Base-by-base conservation (phyloP, 2,113 vertebrate species). In the Amphilophus citrinellus region DNA sequence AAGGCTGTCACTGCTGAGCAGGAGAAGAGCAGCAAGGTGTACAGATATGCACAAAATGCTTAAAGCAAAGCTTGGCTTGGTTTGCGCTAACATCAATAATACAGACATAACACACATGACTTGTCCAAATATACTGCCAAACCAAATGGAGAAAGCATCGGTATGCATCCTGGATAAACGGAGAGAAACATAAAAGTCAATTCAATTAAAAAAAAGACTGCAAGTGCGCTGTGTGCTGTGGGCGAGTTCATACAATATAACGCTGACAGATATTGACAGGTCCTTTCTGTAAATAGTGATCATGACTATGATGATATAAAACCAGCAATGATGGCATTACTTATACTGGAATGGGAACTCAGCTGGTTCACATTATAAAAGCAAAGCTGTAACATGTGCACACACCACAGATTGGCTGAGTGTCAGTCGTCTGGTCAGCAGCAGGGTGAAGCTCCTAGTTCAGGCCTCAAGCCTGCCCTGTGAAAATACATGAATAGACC, bases 181-280 rank as follows among this genome's bases (percentile, higher is more conserved):
- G 24, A 53, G 27, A 73, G 27, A 73, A 73, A 56, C 66, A 56
- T 73, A 20, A 20, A 73, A 73, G 24, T 73, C 17, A 8, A 17
- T 53, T 32, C 53, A 20, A 53, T 73, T 32, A 73, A 53, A 73
- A 53, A 71, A 27, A 53, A 53, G 44, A 53, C 24, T 1, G 44
- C 17, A 73, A 47, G 3, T 60, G 1, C 9, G 22, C 61, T 58
- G 80, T 53, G 39, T 59, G 63, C 76, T 77, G 62, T 61, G 59
- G 32, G 35, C 5, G 3, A 10, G 18, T 68, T 62, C 75, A 56
- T 44, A 42, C 57, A 61, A 39, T 71, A 13, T 79, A 61, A 79
- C 32, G 44, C 50, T 80, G 83, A 84, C 61, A 84, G 76, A 42
- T 87, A 85, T 75, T 86, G 89, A 71, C 80, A 77, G 57, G 15